These are phyloP conservation scores for Drosophila obscura DNA, from an alignment of 1,140 invertebrate genomes.

Conservation along the genomic window DNA sequence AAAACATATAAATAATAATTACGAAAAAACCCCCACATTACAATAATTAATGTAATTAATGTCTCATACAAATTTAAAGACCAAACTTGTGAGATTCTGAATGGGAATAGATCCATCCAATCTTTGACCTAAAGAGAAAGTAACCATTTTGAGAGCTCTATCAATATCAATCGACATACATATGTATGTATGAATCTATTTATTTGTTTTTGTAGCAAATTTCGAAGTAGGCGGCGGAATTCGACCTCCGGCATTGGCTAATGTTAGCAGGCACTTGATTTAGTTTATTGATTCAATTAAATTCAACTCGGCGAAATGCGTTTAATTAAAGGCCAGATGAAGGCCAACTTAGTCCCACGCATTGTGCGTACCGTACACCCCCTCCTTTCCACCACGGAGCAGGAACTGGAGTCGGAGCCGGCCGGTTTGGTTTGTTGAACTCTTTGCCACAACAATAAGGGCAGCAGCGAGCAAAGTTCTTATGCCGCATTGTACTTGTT, in stretches of 20 bases:
- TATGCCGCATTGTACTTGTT: too few relatives aligned
- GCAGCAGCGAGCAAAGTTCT: neutral
- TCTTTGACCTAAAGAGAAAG: too few relatives aligned
- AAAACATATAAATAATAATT: too few relatives aligned
- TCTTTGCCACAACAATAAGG: constrained; percentile 9
- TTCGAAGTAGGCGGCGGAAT: constrained; percentile 4
- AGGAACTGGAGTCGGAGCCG: constrained; percentile 16
- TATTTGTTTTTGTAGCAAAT: neutral
- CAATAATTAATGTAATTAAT: too few relatives aligned
- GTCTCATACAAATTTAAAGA: too few relatives aligned
- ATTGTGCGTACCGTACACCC: constrained; percentile 16
- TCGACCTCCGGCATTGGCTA: neutral
- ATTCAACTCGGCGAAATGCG: constrained; percentile 52
- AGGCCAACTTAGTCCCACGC: constrained; percentile 50
- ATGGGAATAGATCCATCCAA: too few relatives aligned
- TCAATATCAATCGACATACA: too few relatives aligned
- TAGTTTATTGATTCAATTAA: constrained; percentile 73
- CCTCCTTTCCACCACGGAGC: neutral
- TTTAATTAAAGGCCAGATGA: constrained; percentile 64
- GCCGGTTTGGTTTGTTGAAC: constrained; percentile 32
- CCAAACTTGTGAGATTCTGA: too few relatives aligned
- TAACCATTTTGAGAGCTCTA: too few relatives aligned
- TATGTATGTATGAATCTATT: too few relatives aligned
- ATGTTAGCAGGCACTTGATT: constrained; percentile 45
- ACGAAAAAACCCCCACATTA: too few relatives aligned